These are phyloP conservation scores for Pseudochirops corinnae DNA, from an alignment of 2,797 vertebrate species.

Conservation along the genomic window DNA sequence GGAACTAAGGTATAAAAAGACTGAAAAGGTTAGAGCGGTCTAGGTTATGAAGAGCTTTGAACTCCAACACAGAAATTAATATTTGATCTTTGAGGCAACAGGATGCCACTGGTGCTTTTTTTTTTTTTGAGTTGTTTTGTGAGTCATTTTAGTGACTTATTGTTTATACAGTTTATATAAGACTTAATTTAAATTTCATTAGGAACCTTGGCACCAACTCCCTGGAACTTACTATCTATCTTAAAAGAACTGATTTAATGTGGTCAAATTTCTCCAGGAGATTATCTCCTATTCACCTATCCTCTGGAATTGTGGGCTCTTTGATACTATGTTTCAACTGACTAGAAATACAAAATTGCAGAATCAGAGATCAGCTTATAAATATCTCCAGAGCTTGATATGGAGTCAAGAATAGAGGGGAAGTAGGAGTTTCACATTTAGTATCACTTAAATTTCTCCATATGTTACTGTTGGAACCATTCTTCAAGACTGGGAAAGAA, in stretches of 20 bases:
- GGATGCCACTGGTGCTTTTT: not conserved
- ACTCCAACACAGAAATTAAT: not conserved
- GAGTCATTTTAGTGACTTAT: not conserved
- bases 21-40: not conserved
- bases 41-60: not conserved
- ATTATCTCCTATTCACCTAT: not conserved
- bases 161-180: not conserved
- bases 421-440: not conserved
- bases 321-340: not conserved
- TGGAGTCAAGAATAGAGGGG: not conserved
- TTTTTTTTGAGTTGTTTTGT: too few species aligned
- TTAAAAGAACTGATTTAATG: not conserved
- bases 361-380: not conserved
- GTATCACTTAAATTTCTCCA: constrained; percentile 11
- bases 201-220: not conserved
- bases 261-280: not conserved
- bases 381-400: not conserved
- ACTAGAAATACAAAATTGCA: not conserved
- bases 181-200: not conserved
- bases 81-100: not conserved
- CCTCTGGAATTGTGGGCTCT: not conserved
- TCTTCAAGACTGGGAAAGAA: not conserved
- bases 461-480: not conserved
- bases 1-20: not conserved
- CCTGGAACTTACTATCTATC: not conserved